Evolutionary conservation across 1,140 invertebrate genomes (phyloP).

Genomic region (Papilio aristodemus): DNA sequence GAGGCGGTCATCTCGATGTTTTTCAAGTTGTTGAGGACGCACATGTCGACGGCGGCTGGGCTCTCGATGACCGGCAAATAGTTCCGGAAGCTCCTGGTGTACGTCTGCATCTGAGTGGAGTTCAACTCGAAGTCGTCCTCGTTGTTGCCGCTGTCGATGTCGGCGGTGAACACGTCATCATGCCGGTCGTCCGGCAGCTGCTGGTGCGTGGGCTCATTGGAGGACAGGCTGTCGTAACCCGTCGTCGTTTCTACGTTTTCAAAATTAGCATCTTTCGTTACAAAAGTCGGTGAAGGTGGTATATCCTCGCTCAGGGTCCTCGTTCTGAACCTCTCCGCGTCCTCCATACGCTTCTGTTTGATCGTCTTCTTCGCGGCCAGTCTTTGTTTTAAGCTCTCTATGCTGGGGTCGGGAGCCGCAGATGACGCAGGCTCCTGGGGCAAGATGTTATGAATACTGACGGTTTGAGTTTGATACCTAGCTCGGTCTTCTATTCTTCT

Average conservation of each 20-base stretch:
- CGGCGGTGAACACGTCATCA: slow-evolving; percentile 59
- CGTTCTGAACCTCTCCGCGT: slow-evolving; percentile 84
- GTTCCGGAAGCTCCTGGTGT: slow-evolving; percentile 73
- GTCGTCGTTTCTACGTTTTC: slow-evolving; percentile 73
- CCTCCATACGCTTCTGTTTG: slow-evolving; percentile 81
- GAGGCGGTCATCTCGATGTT: slow-evolving; percentile 80
- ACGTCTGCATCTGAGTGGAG: slow-evolving; percentile 74
- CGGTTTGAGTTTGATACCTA: slow-evolving; percentile 86
- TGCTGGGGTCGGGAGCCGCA: slow-evolving; percentile 52
- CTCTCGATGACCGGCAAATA: slow-evolving; percentile 75
- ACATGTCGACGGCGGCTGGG: slow-evolving; percentile 72
- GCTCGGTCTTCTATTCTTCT: slow-evolving; percentile 84
- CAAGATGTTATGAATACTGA: slow-evolving; percentile 62
- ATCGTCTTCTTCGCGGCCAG: slow-evolving; percentile 77
- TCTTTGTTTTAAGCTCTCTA: slow-evolving; percentile 77
- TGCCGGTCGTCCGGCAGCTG: slow-evolving; percentile 59
- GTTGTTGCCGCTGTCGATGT: slow-evolving; percentile 82
- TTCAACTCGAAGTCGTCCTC: slow-evolving; percentile 80
- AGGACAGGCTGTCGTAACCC: slow-evolving; percentile 73
- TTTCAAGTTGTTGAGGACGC: slow-evolving; percentile 75
- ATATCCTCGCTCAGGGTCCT: slow-evolving; percentile 82
- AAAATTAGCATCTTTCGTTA: slow-evolving; percentile 70
- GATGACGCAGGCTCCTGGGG: slow-evolving; percentile 43
- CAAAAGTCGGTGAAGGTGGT: slow-evolving; percentile 70
- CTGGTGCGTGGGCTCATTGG: slow-evolving; percentile 66